Conservation (phyloP, 2,797 vertebrate species). For the Furcifer pardalis region DNA sequence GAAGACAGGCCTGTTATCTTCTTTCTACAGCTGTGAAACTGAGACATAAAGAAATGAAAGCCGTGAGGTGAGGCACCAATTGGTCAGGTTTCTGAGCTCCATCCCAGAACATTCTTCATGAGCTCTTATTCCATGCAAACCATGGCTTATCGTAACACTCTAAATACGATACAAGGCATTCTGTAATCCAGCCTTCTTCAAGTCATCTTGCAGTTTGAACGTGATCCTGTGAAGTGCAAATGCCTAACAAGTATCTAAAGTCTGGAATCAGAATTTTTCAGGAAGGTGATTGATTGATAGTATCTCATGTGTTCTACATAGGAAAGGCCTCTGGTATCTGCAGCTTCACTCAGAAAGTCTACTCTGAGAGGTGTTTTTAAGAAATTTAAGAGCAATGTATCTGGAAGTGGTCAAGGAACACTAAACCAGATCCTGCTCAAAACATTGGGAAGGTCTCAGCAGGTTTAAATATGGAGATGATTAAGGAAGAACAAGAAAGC, state of each 20-base stretch:
- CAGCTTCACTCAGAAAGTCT: not conserved
- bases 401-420: too few relatives aligned
- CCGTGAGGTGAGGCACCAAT: not conserved
- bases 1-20: slow-evolving; percentile 7
- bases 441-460: too few relatives aligned
- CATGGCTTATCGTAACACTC: not conserved
- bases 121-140: not conserved
- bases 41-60: not conserved
- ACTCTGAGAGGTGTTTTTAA: not conserved
- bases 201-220: not conserved
- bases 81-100: not conserved
- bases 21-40: slow-evolving; percentile 5
- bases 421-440: too few relatives aligned
- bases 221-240: not conserved
- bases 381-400: not conserved
- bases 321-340: not conserved
- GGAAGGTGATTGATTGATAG: not conserved
- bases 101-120: not conserved
- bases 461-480: too few relatives aligned
- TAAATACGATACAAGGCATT: not conserved
- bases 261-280: not conserved
- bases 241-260: not conserved
- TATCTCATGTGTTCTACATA: not conserved
- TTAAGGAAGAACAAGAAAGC: too few relatives aligned
- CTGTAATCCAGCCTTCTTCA: not conserved